Evolutionary conservation across 92 coral and sea anemone genomes (phyloP), one percentile per base, ranked within the genome.

Genomic region (Blastomussa wellsi): DNA sequence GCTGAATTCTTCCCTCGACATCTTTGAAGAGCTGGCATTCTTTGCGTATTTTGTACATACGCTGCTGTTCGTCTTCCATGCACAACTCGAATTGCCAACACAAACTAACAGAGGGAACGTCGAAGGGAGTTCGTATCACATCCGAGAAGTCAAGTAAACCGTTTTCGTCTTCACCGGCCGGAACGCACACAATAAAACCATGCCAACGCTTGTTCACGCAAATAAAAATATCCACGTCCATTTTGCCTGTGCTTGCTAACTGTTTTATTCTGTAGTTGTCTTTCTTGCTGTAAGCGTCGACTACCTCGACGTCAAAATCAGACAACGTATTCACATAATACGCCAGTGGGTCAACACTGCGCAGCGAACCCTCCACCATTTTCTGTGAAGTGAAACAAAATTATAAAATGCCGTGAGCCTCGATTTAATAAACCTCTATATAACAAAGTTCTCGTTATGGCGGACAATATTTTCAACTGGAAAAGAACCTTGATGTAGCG

Each of bases 1-100:
- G 90, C 60, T 86, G 85, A 44, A 92, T 92, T 47, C 83, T 76
- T 31, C 64, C 86, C 51, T 86, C 75, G 86, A 95, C 72, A 32
- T 90, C 92, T 38, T 83, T 85, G 64, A 91, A 95, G 35, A 93
- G 59, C 24, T 57, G 52, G 16, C 82, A 72, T 11, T 77, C 79
- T 57, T 90, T 93, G 31, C 88, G 89, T 85, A 95, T 92, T 81
- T 95, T 95, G 90, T 95, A 95, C 85, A 90, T 91, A 35, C 91
- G 91, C 60, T 62, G 88, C 35, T 86, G 29, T 31, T 80, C 84
- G 76, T 88, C 62, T 33, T 95, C 98, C 32, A 77, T 91, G 71
- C 94, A 82, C 68, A 95, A 78, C 64, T 95, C 97, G 53, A 70
- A 95, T 28, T 80, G 76, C 87, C 90, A 90, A 31, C 98, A 95